A percentile compares a stretch with the other conserved stretches of the same genome.
phyloP scores from a whole-genome alignment of 1,140 invertebrate genomes.

The Drosophila pandora region DNA sequence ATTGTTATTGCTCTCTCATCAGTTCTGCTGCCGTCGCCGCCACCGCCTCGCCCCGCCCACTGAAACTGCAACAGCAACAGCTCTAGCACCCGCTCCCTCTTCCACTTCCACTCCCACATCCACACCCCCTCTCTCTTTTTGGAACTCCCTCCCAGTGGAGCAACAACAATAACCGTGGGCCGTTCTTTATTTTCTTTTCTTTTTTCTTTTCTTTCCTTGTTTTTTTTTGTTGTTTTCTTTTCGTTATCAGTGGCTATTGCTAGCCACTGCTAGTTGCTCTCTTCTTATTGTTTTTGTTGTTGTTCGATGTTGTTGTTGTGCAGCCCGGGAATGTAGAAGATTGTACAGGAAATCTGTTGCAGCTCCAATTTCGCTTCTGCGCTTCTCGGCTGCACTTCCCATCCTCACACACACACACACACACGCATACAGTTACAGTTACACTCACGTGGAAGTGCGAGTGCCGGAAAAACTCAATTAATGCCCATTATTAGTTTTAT shows the following conservation, averaged over 20 bases:
- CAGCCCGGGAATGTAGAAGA: conserved; percentile 65
- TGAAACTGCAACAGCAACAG: neutral
- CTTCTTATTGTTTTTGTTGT: conserved; percentile 26
- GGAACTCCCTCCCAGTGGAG: neutral
- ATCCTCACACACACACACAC: conserved; percentile 21
- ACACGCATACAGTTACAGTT: conserved; percentile 1
- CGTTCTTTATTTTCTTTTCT: conserved; percentile 11
- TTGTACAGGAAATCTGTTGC: conserved; percentile 80
- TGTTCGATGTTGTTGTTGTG: conserved; percentile 22
- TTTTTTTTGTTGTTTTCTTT: conserved; percentile 48
- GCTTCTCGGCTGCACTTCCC: conserved; percentile 61
- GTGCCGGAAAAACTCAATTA: conserved; percentile 78
- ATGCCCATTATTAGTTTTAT: conserved; percentile 45
- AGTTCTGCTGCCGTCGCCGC: neutral
- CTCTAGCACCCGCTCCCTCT: too few relatives aligned
- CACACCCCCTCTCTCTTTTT: neutral
- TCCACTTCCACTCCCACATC: conserved; percentile 6
- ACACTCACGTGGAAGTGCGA: conserved; percentile 10
- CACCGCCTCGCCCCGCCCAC: conserved; percentile 1
- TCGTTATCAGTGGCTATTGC: conserved; percentile 55
- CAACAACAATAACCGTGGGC: conserved; percentile 40
- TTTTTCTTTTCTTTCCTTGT: conserved; percentile 22
- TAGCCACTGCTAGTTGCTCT: neutral
- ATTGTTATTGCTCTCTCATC: conserved; percentile 5
- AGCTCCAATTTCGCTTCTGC: conserved; percentile 75